Conservation (phyloP, 37 sponge, comb jelly and placozoan genomes). For the Halisarca cf. caerulea region DNA sequence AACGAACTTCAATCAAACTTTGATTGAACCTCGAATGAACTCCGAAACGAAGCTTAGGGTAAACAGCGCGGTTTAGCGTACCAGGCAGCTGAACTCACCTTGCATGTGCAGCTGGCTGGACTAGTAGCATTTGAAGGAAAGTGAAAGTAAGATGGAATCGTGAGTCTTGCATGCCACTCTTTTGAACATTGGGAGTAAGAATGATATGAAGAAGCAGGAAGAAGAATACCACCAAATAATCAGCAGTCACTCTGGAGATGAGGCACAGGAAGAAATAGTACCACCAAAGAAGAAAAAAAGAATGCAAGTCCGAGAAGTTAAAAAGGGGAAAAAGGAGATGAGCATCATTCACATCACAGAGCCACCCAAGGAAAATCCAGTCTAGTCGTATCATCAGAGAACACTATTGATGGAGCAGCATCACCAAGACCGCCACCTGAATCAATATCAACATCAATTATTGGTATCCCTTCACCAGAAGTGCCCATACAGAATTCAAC, state of each 20-base stretch:
- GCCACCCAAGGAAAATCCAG: not conserved
- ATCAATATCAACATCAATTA: not conserved
- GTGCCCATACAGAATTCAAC: too few species aligned
- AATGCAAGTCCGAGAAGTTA: not conserved
- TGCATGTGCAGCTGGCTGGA: too few species aligned
- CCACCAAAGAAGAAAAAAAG: not conserved
- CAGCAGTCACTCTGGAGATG: not conserved
- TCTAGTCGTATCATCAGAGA: not conserved
- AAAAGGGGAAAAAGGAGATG: slow-evolving; percentile 10
- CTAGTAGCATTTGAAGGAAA: too few species aligned
- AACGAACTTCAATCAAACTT: not conserved
- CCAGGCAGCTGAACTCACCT: too few species aligned
- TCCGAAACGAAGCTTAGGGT: not conserved
- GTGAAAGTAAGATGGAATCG: slow-evolving; percentile 4
- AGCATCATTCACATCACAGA: not conserved
- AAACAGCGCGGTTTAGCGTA: too few species aligned
- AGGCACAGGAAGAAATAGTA: not conserved
- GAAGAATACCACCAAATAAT: not conserved
- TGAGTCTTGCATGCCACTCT: slow-evolving; percentile 17
- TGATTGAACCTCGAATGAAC: not conserved
- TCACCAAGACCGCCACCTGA: not conserved
- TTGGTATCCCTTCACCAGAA: not conserved
- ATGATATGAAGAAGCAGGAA: not conserved
- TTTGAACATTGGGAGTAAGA: not conserved
- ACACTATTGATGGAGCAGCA: not conserved